These are phyloP conservation scores for Bombycilla garrulus DNA, from an alignment of 2,113 vertebrate genomes.

Conservation along the genomic window DNA sequence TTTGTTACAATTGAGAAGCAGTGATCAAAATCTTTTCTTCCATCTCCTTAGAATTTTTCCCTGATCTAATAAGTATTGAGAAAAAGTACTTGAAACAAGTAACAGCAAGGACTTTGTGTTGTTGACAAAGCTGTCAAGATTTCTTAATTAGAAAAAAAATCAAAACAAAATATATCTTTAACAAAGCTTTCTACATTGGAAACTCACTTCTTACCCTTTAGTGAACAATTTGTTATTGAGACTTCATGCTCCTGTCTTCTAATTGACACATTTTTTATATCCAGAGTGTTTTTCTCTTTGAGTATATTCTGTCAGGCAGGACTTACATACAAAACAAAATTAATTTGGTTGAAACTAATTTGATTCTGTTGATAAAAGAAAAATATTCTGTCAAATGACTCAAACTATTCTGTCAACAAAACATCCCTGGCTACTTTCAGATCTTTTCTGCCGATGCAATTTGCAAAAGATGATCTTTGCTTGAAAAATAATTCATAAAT, in stretches of 20 bases:
- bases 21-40: background rate
- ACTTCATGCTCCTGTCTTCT: conserved; percentile 8
- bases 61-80: background rate
- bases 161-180: background rate
- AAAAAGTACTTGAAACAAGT: background rate
- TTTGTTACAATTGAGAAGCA: background rate
- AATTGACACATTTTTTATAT: conserved; percentile 33
- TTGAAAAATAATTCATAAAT: background rate
- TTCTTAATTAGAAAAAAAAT: background rate
- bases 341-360: conserved; percentile 37
- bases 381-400: background rate
- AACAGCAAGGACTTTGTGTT: background rate
- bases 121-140: background rate
- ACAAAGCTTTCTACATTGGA: background rate
- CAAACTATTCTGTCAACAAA: conserved; percentile 30
- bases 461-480: background rate
- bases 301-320: conserved; percentile 9
- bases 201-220: conserved; percentile 10
- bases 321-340: conserved; percentile 5
- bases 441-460: background rate
- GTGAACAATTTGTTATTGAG: conserved; percentile 16
- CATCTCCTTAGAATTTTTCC: background rate
- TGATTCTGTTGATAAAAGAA: conserved; percentile 37
- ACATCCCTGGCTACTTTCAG: background rate
- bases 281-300: background rate